Base-by-base conservation (phyloP, 1,140 invertebrate species). In the Brachionus sp. region DNA sequence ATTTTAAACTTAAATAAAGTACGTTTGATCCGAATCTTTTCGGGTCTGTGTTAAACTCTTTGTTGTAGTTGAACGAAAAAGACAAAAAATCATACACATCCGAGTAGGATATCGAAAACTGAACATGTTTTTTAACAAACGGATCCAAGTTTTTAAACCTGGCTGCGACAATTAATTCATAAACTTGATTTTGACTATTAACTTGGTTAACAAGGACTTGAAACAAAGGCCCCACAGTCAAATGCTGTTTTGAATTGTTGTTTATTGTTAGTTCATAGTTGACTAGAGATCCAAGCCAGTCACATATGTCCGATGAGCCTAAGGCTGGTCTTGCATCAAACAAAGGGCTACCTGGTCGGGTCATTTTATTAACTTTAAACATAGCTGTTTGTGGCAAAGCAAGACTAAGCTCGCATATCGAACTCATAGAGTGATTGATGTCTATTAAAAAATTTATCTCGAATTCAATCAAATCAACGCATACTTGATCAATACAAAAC, bases 351-450 rank as follows among this genome's bases (percentile, higher is more conserved):
- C 66, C 66, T n/a, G 35, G 35, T n/a, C 9, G 1, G 35, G 35
- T 70, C 13, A 70, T 7, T 70, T 70, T 70, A 16, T 70, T 70
- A 12, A 70, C 37, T 39, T 70, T 70, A 23, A 70, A 70, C 9
- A 7, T 12, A 5, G 29, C 25, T 13, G 9, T 33, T 66, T 13
- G 12, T 33, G 25, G 12, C n/a, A 37, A 16, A 16, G 64, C 13
- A 6, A 39, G 4, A 39, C 37, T 39, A 7, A 70, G 37, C 66
- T 35, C 33, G 66, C 66, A 70, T 9, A 70, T 9, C 6, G 5
- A 19, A 39, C 35, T 33, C n/a, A 70, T 9, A 0, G 66, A 37
- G n/a, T 5, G 13, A 23, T 19, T 70, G 0, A 70, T 16, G 16
- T 70, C 66, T 16, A 39, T 10, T 12, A 70, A 4, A 70, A 70